phyloP scores from a whole-genome alignment of 2,888 invertebrate species.

The Ormia ochracea region DNA sequence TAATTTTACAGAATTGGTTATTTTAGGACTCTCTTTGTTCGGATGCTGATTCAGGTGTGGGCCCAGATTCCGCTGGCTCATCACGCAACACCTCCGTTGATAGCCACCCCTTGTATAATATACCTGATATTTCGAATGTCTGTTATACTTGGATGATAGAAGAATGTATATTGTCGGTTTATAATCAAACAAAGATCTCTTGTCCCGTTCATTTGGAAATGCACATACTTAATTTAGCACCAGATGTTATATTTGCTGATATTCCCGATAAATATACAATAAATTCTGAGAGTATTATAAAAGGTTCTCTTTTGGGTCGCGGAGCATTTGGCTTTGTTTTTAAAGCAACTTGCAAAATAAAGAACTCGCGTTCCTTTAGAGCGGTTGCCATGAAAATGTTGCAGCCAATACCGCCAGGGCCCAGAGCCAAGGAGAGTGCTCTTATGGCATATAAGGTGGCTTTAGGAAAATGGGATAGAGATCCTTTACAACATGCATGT shows the following conservation, averaged over 20 bases:
- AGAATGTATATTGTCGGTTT: constrained; percentile 94
- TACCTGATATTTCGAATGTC: constrained; percentile 73
- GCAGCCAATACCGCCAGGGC: constrained; percentile 92
- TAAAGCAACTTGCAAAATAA: constrained; percentile 83
- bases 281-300: constrained; percentile 87
- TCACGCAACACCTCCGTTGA: constrained; percentile 90
- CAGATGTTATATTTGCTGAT: constrained; percentile 95
- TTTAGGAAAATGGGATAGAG: constrained; percentile 93
- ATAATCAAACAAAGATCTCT: constrained; percentile 82
- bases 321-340: constrained; percentile 99
- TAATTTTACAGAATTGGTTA: not conserved
- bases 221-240: constrained; percentile 88
- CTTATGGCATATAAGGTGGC: constrained; percentile 80
- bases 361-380: constrained; percentile 79
- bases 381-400: constrained; percentile 96
- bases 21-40: constrained; percentile 84
- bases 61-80: constrained; percentile 87
- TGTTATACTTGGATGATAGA: constrained; percentile 94
- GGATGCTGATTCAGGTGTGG: constrained; percentile 92
- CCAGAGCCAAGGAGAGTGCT: constrained; percentile 76
- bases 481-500: constrained; percentile 93
- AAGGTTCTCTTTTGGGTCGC: constrained; percentile 89
- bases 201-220: constrained; percentile 90
- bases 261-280: constrained; percentile 89
- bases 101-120: constrained; percentile 81